Base-by-base conservation (phyloP, 2,888 invertebrate genomes). In the Parelbella ahira region DNA sequence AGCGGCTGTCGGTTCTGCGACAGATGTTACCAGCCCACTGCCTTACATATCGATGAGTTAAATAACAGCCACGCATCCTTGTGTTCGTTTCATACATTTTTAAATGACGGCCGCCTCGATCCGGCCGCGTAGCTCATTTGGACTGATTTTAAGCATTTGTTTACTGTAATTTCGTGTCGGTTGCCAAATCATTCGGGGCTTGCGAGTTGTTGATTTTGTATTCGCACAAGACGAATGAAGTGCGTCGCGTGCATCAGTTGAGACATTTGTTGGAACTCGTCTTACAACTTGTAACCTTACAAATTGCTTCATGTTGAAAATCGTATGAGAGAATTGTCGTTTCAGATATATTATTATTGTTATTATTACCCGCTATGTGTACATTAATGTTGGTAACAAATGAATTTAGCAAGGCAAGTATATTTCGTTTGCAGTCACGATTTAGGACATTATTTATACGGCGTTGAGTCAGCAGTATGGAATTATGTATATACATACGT, bases 381-480 rank as follows among this genome's bases (percentile, higher is more conserved):
- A n/a, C n/a, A n/a, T n/a, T n/a, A n/a, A n/a, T n/a, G n/a, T n/a
- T n/a, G n/a, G 20, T 11, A 18, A 9, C 18, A 9, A 10, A 2
- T 9, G 28, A 28, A 12, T 45, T 36, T 36, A 29, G 37, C n/a
- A 7, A 27, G 27, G 2, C 7, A 5, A 37, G 24, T 24, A 38
- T 38, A 48, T 43, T 36, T 46, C 44, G 47, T 41, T 46, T 48
- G 52, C 42, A 49, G 47, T 49, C 50, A 44, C 50, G 48, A 51
- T 50, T 54, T 56, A 52, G 54, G 50, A 51, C 49, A 37, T 48
- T 53, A n/a, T n/a, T n/a, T n/a, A 48, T 64, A 55, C 51, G 59
- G 44, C 54, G 60, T 71, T 76, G 74, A 77, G 58, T 76, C 70
- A 77, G 66, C 60, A 57, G 59, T 60, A 62, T 69, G 77, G 73